Evolutionary conservation across 2,797 vertebrate species (phyloP), one percentile per base, ranked within the genome.

Genomic region (Chelidonichthys spinosus): DNA sequence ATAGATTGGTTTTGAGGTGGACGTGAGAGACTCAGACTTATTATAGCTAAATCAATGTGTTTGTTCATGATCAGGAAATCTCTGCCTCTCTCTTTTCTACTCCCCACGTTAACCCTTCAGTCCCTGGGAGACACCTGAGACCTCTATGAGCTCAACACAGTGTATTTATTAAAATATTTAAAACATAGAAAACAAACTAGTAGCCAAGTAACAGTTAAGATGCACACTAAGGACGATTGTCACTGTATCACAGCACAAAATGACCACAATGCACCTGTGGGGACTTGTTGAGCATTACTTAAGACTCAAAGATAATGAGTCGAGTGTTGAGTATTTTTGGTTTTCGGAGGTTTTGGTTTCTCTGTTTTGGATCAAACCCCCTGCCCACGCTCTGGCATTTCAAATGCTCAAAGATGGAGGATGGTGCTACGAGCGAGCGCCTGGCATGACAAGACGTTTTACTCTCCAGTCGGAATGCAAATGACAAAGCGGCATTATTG

Each of bases 351-450:
- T 79, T n/a, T 14, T 17, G 50, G 4, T 79, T 70, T 81, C 42
- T 78, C 50, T 72, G 62, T 81, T 83, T 84, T 85, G 81, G 81
- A 84, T 69, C 70, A 69, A 69, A 35, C 37, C 13, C 33, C 32
- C 53, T 54, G 4, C 85, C 82, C 76, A 90, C 79, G 10, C 50
- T 68, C 56, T 90, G 83, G 83, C 87, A 92, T 89, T 83, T 74
- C 63, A 76, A 61, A 78, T 18, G 47, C 66, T 72, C 64, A 77
- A 54, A 78, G 56, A 85, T 63, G 79, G 82, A 75, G 74, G 79
- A 79, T 76, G 78, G 78, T 78, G 81, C 63, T 67, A 40, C 63
- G 83, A 84, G 54, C 46, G 76, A 84, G 71, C 13, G 17, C 78
- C 84, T 82, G 82, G 80, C 79, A 81, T 58, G 49, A 74, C 39